Evolutionary conservation across 2,113 vertebrate genomes (phyloP).

Genomic region (Promerops cafer): DNA sequence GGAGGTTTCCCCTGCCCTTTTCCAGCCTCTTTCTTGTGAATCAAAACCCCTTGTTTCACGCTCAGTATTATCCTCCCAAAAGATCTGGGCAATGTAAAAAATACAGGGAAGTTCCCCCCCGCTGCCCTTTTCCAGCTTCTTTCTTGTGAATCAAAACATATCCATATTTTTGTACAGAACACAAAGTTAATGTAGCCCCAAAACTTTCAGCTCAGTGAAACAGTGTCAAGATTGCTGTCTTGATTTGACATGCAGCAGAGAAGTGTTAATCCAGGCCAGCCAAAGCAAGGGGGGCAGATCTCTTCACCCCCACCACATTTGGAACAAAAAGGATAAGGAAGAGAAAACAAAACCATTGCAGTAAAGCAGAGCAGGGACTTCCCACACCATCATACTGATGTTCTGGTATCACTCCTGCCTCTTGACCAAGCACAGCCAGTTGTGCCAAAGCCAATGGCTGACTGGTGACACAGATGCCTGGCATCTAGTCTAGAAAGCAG

Average conservation of each 20-base stretch:
- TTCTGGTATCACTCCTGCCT: not conserved
- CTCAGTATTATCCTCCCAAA: not conserved
- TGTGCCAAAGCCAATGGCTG: not conserved
- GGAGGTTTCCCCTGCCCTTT: not conserved
- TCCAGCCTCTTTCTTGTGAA: not conserved
- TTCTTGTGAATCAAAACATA: not conserved
- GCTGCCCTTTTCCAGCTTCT: not conserved
- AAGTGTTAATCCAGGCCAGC: not conserved
- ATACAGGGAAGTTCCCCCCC: rapidly evolving
- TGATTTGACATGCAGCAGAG: not conserved
- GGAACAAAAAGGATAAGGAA: not conserved
- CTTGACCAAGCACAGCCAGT: not conserved
- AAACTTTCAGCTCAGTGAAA: not conserved
- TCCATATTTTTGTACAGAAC: not conserved
- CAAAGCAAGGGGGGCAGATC: not conserved
- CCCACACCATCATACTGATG: not conserved
- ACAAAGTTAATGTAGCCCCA: not conserved
- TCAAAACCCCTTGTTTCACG: not conserved
- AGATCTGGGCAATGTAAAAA: not conserved
- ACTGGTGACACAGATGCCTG: not conserved
- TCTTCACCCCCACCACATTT: not conserved
- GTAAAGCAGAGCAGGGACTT: not conserved
- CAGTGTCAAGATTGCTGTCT: not conserved
- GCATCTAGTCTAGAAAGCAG: not conserved
- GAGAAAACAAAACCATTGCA: not conserved